Base-by-base conservation (phyloP, 2,797 vertebrate species). In the Pelobates cultripes region DNA sequence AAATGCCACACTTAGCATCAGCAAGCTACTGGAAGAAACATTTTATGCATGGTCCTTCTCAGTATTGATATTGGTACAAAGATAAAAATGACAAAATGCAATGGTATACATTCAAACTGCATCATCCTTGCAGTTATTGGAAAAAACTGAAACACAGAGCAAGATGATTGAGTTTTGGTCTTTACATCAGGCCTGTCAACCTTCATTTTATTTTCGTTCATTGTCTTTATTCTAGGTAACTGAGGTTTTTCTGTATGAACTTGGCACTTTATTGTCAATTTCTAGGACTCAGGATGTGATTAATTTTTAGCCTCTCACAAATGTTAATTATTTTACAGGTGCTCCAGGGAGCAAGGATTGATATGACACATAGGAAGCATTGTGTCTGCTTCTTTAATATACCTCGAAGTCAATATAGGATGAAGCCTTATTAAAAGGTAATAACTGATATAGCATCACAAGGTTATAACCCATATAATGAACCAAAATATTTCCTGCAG, bases 361-460 rank as follows among this genome's bases (percentile, higher is more conserved):
- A 74, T 83, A 67, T 83, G 71, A 78, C 71, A 83, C 81, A 83
- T 83, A 83, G 66, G 72, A 70, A 70, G 81, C 76, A 70, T 83
- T 78, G 76, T 79, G 81, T 79, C 66, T 79, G 45, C 15, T 43
- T 75, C 41, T 78, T 72, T 4, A 78, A 73, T 83, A 45, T 83
- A 75, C 66, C 66, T 83, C 66, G 81, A 75, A 83, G 64, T 83
- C 81, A 69, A 41, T 70, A 83, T 83, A 45, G 70, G 81, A 79
- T 78, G 71, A 74, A 73, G 43, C 51, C 45, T 83, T 79, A 83
- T 83, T 83, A 75, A 83, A 79, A 83, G 71, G 77, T 79, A 79
- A 83, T 83, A 83, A 79, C 76, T 70, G 81, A 79, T 70, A 70
- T 83, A 69, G 41, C 72, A 74, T 83, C 78, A 73, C 70, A 74